These are phyloP conservation scores for Apaloderma vittatum DNA, from an alignment of 2,113 vertebrate species.

Conservation along the genomic window DNA sequence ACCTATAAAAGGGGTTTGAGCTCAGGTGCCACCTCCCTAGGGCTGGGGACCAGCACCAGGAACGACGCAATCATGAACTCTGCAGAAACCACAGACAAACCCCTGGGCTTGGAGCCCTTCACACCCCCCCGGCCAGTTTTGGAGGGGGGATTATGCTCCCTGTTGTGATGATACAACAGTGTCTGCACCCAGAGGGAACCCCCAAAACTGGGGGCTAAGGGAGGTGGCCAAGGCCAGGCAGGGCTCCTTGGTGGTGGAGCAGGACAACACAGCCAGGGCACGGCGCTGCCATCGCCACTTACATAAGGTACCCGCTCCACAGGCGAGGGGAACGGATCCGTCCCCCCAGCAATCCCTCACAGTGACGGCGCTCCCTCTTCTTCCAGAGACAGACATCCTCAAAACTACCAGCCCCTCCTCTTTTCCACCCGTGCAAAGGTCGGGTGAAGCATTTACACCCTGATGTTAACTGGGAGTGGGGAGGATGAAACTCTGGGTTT, in stretches of 20 bases:
- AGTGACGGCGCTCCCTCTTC: neutral
- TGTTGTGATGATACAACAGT: accelerated
- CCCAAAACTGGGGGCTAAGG: accelerated
- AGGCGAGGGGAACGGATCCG: accelerated
- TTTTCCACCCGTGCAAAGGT: neutral
- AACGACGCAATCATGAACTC: neutral
- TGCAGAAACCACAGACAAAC: neutral
- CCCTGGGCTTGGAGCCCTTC: neutral
- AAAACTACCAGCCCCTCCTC: neutral
- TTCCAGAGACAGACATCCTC: neutral
- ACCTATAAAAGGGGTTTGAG: neutral
- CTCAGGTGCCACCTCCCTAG: neutral
- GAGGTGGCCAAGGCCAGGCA: accelerated
- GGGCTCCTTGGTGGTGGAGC: neutral
- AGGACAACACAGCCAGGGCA: neutral
- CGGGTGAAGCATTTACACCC: neutral
- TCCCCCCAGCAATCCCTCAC: neutral
- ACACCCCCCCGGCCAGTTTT: accelerated
- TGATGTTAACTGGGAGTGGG: accelerated
- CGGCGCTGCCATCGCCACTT: neutral
- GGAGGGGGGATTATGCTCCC: neutral
- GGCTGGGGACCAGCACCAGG: accelerated
- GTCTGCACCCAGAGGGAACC: neutral
- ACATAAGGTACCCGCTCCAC: neutral
- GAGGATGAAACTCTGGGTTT: accelerated